Evolutionary conservation across 2,888 invertebrate species (phyloP).

Genomic region (Archips xylosteana): DNA sequence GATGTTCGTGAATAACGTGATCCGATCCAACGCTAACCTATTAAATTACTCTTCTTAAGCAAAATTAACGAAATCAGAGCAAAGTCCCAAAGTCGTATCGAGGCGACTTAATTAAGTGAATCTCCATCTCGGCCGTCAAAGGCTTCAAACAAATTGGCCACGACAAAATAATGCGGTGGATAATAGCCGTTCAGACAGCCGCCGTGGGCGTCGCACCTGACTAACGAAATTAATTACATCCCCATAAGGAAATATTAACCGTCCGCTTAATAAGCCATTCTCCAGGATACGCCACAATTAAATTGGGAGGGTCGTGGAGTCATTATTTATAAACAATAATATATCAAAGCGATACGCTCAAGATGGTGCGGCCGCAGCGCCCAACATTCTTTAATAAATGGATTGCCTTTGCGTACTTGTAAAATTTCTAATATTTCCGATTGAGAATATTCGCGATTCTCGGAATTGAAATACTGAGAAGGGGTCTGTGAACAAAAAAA

Average conservation of each 20-base stretch:
- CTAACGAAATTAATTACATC: conserved; percentile 83
- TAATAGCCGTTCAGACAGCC: conserved; percentile 73
- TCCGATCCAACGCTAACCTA: conserved; percentile 45
- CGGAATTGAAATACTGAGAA: neutral
- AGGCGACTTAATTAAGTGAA: conserved; percentile 75
- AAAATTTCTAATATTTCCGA: conserved; percentile 35
- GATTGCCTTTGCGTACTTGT: conserved; percentile 45
- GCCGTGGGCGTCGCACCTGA: conserved; percentile 79
- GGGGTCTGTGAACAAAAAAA: no score
- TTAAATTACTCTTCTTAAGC: conserved; percentile 42
- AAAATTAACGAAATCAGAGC: conserved; percentile 54
- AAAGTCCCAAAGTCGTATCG: conserved; percentile 54
- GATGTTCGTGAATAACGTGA: conserved; percentile 41
- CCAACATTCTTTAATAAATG: conserved; percentile 49
- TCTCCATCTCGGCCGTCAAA: conserved; percentile 74
- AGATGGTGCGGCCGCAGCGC: conserved; percentile 79
- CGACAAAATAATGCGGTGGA: conserved; percentile 80
- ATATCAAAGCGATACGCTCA: conserved; percentile 84
- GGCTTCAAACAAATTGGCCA: conserved; percentile 81
- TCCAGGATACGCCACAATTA: conserved; percentile 82
- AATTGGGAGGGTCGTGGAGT: conserved; percentile 80
- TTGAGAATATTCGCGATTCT: neutral
- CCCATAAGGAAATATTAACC: conserved; percentile 84
- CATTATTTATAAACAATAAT: conserved; percentile 85
- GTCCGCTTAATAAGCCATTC: conserved; percentile 83